Conservation (phyloP, 92 coral and sea anemone species). For the Hydrozoanthus gracilis region DNA sequence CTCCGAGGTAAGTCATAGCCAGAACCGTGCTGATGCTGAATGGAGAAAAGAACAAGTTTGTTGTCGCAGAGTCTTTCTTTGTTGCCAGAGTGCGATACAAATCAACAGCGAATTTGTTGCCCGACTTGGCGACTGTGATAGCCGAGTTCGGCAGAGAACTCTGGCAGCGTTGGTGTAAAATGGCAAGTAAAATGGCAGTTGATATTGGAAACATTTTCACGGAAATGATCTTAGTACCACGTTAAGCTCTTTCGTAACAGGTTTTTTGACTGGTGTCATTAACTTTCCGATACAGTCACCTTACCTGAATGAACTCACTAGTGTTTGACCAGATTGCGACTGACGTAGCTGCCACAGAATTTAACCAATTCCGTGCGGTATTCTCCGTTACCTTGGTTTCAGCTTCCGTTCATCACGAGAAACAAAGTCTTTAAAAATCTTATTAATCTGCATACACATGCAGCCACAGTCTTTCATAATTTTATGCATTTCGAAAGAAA, state of each 20-base stretch:
- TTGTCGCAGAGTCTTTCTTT: slow-evolving; percentile 12
- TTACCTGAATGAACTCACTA: not conserved
- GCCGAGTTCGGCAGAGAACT: not conserved
- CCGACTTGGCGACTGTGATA: slow-evolving; percentile 37
- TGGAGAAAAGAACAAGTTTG: slow-evolving; percentile 89
- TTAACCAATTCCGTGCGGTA: too few species aligned
- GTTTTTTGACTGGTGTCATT: slow-evolving; percentile 16
- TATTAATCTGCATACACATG: too few species aligned
- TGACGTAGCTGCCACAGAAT: too few species aligned
- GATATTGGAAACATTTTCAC: not conserved
- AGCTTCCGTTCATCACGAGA: too few species aligned
- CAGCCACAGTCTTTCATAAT: too few species aligned
- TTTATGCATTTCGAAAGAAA: too few species aligned
- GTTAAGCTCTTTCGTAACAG: not conserved
- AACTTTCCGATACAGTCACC: not conserved
- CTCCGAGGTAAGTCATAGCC: slow-evolving; percentile 90
- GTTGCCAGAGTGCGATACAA: slow-evolving; percentile 57
- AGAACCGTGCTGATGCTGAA: slow-evolving; percentile 79
- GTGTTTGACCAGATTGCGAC: not conserved
- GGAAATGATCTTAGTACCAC: not conserved
- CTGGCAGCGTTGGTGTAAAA: not conserved
- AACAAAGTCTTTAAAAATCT: too few species aligned
- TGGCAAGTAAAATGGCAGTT: not conserved
- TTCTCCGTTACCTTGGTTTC: too few species aligned
- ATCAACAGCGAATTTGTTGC: slow-evolving; percentile 68